Evolutionary conservation across 2,113 vertebrate genomes (phyloP), one percentile per base, ranked within the genome.

Genomic region (Hystrix cristata): DNA sequence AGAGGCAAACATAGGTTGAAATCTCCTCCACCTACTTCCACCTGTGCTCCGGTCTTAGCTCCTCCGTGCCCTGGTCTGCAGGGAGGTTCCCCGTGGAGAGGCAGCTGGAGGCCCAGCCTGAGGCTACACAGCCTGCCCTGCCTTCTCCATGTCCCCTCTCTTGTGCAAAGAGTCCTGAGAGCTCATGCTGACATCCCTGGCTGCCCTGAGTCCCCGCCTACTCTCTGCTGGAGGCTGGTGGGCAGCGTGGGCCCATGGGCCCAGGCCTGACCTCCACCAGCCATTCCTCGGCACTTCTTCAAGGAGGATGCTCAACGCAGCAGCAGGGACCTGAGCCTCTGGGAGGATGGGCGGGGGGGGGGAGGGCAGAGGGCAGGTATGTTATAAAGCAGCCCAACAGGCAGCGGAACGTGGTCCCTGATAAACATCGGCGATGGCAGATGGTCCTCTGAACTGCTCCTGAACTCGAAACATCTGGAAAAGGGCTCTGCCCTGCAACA

Each of bases 401-500:
- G 74, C 96, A 60, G 29, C 0, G 3, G 91, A 46, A 69, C 27
- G 0, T 0, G 46, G 86, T 46, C 83, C 43, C 69, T 53, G 90
- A 95, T 92, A 95, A 95, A 95, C 94, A 91, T 92, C 96, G 83
- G 8, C 31, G 0, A 83, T 72, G 96, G 94, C 92, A 92, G 96
- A 95, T 29, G 90, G 92, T 69, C 85, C 76, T 48, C 85, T 97
- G 97, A 97, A 96, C 97, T 88, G 94, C 67, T 79, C 92, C 85
- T 97, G 98, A 97, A 97, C 97, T 71, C 88, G 3, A 29, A 65
- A 93, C 97, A 97, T 97, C 96, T 98, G 97, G 96, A 91, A 87
- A 72, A 89, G 94, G 97, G 90, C 96, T 96, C 86, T 74, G 94
- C 64, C 69, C 0, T 29, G 53, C 92, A 34, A 69, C 84, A 82